Conservation (phyloP, 1,140 invertebrate genomes). For the Drosophila tani region DNA sequence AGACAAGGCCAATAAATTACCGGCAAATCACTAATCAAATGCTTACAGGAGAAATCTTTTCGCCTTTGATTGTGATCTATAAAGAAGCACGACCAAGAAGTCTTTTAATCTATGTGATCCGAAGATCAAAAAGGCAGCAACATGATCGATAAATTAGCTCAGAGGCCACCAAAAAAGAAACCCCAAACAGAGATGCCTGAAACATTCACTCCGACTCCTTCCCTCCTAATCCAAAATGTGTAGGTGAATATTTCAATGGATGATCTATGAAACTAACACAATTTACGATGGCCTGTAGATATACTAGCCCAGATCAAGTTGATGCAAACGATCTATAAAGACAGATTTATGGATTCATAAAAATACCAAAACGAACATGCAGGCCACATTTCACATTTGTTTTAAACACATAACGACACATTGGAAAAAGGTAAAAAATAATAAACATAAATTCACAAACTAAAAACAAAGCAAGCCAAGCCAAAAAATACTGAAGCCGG, state of each 20-base stretch:
- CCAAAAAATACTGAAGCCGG: conserved; percentile 26
- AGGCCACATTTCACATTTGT: conserved; percentile 57
- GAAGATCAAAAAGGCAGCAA: conserved; percentile 34
- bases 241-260: conserved; percentile 29
- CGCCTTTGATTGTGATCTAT: background rate
- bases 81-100: background rate
- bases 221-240: conserved; percentile 4
- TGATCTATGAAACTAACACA: conserved; percentile 55
- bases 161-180: conserved; percentile 2
- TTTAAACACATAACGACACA: conserved; percentile 78
- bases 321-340: conserved; percentile 58
- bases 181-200: background rate
- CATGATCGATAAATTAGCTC: conserved; percentile 39
- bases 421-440: conserved; percentile 81
- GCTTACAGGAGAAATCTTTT: no score
- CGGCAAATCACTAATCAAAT: conserved; percentile 14
- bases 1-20: background rate
- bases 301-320: conserved; percentile 46
- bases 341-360: conserved; percentile 72
- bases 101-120: conserved; percentile 16
- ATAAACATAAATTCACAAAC: conserved; percentile 75
- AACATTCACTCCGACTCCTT: conserved; percentile 10
- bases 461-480: conserved; percentile 42
- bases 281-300: conserved; percentile 57
- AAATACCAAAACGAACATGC: conserved; percentile 59